Percentiles rank a stretch among this genome's conserved stretches.
Conservation (phyloP, 2,888 invertebrate species). For the Meandrusa payeni region DNA sequence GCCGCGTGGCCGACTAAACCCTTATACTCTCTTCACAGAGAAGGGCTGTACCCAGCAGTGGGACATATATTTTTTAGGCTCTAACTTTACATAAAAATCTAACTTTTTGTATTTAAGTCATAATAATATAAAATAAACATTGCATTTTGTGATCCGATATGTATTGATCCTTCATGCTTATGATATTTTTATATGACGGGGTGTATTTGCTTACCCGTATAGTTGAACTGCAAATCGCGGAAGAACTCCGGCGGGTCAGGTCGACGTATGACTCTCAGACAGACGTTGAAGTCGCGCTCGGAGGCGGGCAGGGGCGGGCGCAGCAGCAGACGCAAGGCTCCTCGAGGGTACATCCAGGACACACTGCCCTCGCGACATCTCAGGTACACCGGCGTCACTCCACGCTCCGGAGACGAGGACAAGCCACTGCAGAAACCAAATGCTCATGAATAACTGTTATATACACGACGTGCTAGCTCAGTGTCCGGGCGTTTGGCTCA, state of each 20-base stretch:
- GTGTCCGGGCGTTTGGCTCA: no score
- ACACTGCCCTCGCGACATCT: constrained; percentile 87
- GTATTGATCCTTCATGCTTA: no score
- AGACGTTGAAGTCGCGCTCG: constrained; percentile 84
- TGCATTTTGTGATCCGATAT: no score
- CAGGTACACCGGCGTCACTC: constrained; percentile 88
- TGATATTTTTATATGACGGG: no score
- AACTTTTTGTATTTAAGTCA: no score
- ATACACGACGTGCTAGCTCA: no score
- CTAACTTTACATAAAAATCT: no score
- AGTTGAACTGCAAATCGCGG: constrained; percentile 53
- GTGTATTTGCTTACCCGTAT: constrained; percentile 55
- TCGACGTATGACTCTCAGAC: constrained; percentile 81
- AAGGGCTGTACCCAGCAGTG: no score
- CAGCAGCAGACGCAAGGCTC: constrained; percentile 85
- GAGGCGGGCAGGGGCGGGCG: constrained; percentile 80
- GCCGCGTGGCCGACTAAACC: no score
- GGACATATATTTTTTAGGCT: no score
- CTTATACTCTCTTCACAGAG: no score
- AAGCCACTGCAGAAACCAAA: constrained; percentile 79
- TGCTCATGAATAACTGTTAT: background rate
- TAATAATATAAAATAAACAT: no score
- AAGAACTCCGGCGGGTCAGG: constrained; percentile 82
- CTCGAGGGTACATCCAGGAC: constrained; percentile 85
- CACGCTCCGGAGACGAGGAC: constrained; percentile 73